Evolutionary conservation across 1,140 invertebrate species (phyloP).

Genomic region (Trichonephila inaurata): DNA sequence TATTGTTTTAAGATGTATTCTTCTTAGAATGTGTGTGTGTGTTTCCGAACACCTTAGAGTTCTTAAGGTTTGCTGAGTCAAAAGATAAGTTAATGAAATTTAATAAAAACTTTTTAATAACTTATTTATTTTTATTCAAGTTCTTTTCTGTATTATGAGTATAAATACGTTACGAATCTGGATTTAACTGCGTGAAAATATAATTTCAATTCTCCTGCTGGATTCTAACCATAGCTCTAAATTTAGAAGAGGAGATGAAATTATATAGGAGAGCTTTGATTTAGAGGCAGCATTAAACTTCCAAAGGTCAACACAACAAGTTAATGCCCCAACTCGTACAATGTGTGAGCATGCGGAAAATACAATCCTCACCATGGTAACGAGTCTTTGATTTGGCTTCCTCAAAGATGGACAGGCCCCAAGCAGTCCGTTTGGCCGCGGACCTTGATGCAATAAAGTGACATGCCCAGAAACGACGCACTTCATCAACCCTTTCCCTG

Average conservation of each 20-base stretch:
- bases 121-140: too few relatives aligned
- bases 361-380: neutral
- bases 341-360: neutral
- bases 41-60: too few relatives aligned
- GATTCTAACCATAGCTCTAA: too few relatives aligned
- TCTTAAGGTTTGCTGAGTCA: too few relatives aligned
- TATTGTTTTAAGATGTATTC: too few relatives aligned
- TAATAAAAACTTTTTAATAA: too few relatives aligned
- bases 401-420: neutral
- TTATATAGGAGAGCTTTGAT: neutral
- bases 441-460: constrained; percentile 29
- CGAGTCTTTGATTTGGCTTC: neutral
- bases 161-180: neutral
- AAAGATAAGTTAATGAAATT: too few relatives aligned
- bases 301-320: too few relatives aligned
- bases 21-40: too few relatives aligned
- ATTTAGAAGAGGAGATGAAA: neutral
- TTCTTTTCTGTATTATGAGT: neutral
- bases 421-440: neutral
- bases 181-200: neutral
- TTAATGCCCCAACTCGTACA: too few relatives aligned
- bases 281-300: neutral
- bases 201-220: neutral
- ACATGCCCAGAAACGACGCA: constrained; percentile 24
- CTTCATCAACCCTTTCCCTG: constrained; percentile 24